phyloP scores from a whole-genome alignment of 2,113 vertebrate species.

The Alouatta palliata region DNA sequence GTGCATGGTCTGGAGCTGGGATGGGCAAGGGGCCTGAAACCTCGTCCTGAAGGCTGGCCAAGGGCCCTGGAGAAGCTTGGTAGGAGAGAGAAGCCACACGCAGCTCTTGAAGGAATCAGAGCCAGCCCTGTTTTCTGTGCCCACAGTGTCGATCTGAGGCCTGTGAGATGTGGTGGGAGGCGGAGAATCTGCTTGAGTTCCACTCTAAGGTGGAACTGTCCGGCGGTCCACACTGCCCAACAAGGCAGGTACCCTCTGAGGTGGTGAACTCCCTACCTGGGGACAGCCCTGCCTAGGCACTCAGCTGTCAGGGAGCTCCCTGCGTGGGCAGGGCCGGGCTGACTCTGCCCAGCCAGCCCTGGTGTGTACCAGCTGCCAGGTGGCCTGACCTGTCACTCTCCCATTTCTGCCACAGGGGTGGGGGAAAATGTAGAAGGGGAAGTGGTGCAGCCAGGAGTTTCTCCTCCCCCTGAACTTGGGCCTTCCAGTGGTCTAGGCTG shows the following conservation, averaged over 20 bases:
- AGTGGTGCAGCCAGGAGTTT: neutral
- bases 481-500: neutral
- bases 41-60: too few species aligned
- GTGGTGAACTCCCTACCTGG: accelerated
- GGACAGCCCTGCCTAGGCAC: too few species aligned
- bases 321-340: neutral
- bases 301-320: neutral
- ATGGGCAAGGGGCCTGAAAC: neutral
- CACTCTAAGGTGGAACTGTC: accelerated
- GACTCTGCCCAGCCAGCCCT: neutral
- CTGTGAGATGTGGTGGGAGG: accelerated
- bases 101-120: neutral
- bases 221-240: neutral
- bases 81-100: neutral
- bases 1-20: neutral
- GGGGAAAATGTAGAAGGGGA: accelerated
- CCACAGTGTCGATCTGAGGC: neutral
- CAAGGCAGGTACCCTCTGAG: too few species aligned
- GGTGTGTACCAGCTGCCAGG: neutral
- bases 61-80: neutral
- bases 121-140: neutral
- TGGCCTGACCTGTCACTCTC: neutral
- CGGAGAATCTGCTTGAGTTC: neutral
- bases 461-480: neutral
- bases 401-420: neutral